Conservation (phyloP, 2,888 invertebrate genomes). For the Azorinus chamasolen region DNA sequence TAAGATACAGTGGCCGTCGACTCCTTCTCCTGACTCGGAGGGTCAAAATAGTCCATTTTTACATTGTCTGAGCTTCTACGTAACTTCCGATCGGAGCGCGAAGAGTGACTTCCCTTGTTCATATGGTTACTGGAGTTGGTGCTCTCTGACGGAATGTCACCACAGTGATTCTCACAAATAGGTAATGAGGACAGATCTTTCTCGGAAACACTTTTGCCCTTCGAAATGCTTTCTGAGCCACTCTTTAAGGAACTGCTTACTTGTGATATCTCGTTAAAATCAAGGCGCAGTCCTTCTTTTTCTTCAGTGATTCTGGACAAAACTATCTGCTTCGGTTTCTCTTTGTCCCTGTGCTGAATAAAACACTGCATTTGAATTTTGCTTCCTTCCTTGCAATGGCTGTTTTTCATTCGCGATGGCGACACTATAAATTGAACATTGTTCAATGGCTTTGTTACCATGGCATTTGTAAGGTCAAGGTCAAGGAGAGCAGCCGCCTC, state of each 20-base stretch:
- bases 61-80: constrained; percentile 80
- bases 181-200: constrained; percentile 56
- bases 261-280: constrained; percentile 73
- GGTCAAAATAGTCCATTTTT: constrained; percentile 80
- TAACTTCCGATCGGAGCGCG: constrained; percentile 71
- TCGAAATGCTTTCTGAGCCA: constrained; percentile 47
- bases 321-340: constrained; percentile 78
- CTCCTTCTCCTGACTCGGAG: constrained; percentile 84
- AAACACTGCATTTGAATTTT: constrained; percentile 80
- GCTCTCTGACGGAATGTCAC: constrained; percentile 76
- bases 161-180: constrained; percentile 52
- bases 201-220: constrained; percentile 56
- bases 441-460: constrained; percentile 76
- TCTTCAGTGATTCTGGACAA: constrained; percentile 82
- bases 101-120: constrained; percentile 71
- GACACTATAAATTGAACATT: constrained; percentile 78
- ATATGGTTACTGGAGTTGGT: constrained; percentile 77
- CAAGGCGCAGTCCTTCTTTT: constrained; percentile 74
- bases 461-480: constrained; percentile 79
- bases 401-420: constrained; percentile 73
- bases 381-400: constrained; percentile 69
- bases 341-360: constrained; percentile 78
- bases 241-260: constrained; percentile 29
- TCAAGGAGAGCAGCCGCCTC: constrained; percentile 82
- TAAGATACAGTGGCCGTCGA: constrained; percentile 84